Evolutionary conservation across 2,888 invertebrate genomes (phyloP).

Genomic region (Halictus ligatus): DNA sequence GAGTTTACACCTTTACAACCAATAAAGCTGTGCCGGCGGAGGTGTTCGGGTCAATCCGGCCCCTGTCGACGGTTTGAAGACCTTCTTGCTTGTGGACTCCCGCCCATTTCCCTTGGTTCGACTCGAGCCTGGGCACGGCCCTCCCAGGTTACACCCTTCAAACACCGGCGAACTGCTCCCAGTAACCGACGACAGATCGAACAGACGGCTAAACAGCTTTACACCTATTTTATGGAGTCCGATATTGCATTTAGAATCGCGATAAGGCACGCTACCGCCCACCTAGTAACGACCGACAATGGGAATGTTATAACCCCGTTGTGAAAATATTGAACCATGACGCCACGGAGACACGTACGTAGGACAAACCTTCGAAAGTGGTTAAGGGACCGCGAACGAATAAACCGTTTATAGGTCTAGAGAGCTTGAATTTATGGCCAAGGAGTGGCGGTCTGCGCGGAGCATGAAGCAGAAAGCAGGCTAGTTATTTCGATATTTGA

Average conservation of each 20-base stretch:
- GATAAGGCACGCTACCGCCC: slow-evolving; percentile 75
- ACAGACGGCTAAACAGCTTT: slow-evolving; percentile 77
- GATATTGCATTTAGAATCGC: slow-evolving; percentile 79
- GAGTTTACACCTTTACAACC: slow-evolving; percentile 78
- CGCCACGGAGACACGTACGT: slow-evolving; percentile 29
- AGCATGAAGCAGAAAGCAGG: slow-evolving; percentile 19
- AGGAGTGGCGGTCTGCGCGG: slow-evolving; percentile 34
- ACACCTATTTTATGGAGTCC: slow-evolving; percentile 79
- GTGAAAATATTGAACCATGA: slow-evolving; percentile 62
- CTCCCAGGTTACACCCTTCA: slow-evolving; percentile 60
- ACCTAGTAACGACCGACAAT: slow-evolving; percentile 52
- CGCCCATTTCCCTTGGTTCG: slow-evolving; percentile 38
- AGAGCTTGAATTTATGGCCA: slow-evolving; percentile 57
- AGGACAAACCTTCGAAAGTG: slow-evolving; percentile 55
- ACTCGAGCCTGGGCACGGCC: slow-evolving; percentile 37
- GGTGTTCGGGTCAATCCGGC: slow-evolving; percentile 71
- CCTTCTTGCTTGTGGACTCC: slow-evolving; percentile 44
- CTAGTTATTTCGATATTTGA: slow-evolving; percentile 22
- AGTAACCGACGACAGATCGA: slow-evolving; percentile 59
- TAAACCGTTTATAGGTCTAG: slow-evolving; percentile 63
- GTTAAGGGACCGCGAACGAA: slow-evolving; percentile 61
- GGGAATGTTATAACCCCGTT: slow-evolving; percentile 52
- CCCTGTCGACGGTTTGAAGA: slow-evolving; percentile 55
- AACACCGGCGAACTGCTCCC: slow-evolving; percentile 53
- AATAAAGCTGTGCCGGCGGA: slow-evolving; percentile 72